phyloP scores from a whole-genome alignment of 2,888 invertebrate genomes.

The Leptinotarsa tumamoca region DNA sequence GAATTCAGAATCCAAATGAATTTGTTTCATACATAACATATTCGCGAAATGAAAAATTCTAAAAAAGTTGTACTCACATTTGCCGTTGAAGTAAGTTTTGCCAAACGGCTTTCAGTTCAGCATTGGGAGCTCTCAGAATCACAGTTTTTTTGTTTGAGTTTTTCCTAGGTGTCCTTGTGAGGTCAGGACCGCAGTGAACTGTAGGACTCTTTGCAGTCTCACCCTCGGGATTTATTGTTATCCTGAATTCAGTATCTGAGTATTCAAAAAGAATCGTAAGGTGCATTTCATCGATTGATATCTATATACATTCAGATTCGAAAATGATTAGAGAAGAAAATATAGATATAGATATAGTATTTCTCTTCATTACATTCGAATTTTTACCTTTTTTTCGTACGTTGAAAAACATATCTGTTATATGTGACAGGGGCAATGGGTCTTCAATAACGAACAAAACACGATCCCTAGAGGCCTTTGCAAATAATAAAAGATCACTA shows the following conservation, averaged over 20 bases:
- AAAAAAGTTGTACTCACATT: slow-evolving; percentile 74
- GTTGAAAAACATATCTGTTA: slow-evolving; percentile 87
- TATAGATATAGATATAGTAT: neutral
- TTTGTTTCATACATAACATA: too few relatives aligned
- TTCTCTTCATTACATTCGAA: too few relatives aligned
- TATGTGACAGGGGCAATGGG: slow-evolving; percentile 80
- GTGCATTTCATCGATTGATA: neutral
- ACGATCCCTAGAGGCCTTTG: slow-evolving; percentile 86
- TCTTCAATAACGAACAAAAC: slow-evolving; percentile 91
- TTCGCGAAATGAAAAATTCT: too few relatives aligned
- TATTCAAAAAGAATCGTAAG: slow-evolving; percentile 34
- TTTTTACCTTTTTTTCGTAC: slow-evolving; percentile 82
- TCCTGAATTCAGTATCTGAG: slow-evolving; percentile 86
- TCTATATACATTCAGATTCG: too few relatives aligned
- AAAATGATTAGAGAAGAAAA: neutral
- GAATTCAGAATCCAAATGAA: too few relatives aligned
- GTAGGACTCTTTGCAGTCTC: slow-evolving; percentile 76
- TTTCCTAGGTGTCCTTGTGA: slow-evolving; percentile 74
- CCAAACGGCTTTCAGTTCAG: slow-evolving; percentile 90
- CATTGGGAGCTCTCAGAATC: slow-evolving; percentile 82
- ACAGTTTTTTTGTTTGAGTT: slow-evolving; percentile 76
- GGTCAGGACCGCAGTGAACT: slow-evolving; percentile 79
- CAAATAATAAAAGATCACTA: slow-evolving; percentile 86
- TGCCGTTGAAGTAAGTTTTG: slow-evolving; percentile 88
- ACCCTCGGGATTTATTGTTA: slow-evolving; percentile 77